Evolutionary conservation across 2,888 invertebrate species (phyloP).

Genomic region (Caenorhabditis doughertyi): DNA sequence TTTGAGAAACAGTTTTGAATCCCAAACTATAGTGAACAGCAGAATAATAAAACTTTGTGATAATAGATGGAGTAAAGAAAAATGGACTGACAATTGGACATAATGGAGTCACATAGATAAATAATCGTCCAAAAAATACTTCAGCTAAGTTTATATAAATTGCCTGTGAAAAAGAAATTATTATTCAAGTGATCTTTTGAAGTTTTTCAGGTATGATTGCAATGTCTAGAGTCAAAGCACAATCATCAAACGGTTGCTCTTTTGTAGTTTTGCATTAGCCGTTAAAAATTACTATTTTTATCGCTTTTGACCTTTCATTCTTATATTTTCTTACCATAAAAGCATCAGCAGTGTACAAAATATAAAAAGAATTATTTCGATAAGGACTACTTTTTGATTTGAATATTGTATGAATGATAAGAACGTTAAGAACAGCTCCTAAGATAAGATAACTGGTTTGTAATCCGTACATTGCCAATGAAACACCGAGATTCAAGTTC

Average conservation of each 20-base stretch:
- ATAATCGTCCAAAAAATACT: constrained; percentile 35
- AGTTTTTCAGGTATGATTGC: no score
- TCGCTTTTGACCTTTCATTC: background rate
- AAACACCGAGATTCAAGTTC: background rate
- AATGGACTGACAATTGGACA: constrained; percentile 35
- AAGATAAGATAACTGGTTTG: constrained; percentile 39
- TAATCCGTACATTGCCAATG: constrained; percentile 22
- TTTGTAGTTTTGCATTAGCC: no score
- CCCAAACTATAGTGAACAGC: constrained; percentile 32
- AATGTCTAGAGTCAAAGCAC: no score
- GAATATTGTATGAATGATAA: constrained; percentile 36
- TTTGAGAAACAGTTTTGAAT: constrained; percentile 46
- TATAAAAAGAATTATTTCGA: constrained; percentile 30
- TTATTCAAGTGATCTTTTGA: no score
- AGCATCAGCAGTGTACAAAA: constrained; percentile 35
- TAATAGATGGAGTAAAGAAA: constrained; percentile 32
- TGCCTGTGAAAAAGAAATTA: constrained; percentile 13
- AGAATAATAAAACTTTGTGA: constrained; percentile 33
- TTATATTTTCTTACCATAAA: constrained; percentile 17
- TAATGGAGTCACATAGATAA: constrained; percentile 38
- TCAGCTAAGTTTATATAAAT: constrained; percentile 41
- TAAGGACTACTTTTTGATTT: constrained; percentile 12
- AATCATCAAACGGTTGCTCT: no score
- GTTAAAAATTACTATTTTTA: no score
- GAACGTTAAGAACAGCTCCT: constrained; percentile 33